phyloP scores from a whole-genome alignment of 2,888 invertebrate species.

The Crematogaster levior region DNA sequence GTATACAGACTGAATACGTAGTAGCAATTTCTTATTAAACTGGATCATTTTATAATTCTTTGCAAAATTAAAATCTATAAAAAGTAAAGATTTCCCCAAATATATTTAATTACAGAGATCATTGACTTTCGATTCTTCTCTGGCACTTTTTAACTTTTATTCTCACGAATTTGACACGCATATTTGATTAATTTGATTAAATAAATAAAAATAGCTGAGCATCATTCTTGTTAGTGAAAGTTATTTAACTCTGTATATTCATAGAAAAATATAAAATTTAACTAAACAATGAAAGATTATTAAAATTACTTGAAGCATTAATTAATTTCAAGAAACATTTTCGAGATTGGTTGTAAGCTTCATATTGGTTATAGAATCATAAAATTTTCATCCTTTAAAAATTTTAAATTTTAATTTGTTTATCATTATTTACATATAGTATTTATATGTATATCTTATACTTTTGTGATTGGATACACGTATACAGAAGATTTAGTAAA shows the following conservation, averaged over 20 bases:
- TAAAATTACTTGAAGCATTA: neutral
- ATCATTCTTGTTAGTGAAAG: neutral
- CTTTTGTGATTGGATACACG: conserved; percentile 27
- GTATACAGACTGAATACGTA: neutral
- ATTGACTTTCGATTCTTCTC: neutral
- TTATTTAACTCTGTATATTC: neutral
- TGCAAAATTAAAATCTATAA: neutral
- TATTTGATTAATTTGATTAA: no score
- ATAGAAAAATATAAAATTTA: neutral
- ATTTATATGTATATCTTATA: conserved; percentile 14
- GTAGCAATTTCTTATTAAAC: neutral
- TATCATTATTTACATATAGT: neutral
- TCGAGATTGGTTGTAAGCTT: neutral
- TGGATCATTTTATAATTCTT: neutral
- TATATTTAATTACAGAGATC: neutral
- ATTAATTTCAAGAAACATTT: neutral
- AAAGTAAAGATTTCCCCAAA: neutral
- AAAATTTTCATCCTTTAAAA: no score
- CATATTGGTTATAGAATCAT: neutral
- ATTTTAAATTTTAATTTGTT: no score
- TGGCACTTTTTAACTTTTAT: neutral
- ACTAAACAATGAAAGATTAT: neutral
- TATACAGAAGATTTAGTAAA: conserved; percentile 37
- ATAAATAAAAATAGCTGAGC: neutral
- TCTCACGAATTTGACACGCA: neutral